A percentile compares a stretch with the other conserved stretches of the same genome.
phyloP scores from a whole-genome alignment of 2,888 invertebrate genomes.

The Pseudococcus jackbeardsleyi region DNA sequence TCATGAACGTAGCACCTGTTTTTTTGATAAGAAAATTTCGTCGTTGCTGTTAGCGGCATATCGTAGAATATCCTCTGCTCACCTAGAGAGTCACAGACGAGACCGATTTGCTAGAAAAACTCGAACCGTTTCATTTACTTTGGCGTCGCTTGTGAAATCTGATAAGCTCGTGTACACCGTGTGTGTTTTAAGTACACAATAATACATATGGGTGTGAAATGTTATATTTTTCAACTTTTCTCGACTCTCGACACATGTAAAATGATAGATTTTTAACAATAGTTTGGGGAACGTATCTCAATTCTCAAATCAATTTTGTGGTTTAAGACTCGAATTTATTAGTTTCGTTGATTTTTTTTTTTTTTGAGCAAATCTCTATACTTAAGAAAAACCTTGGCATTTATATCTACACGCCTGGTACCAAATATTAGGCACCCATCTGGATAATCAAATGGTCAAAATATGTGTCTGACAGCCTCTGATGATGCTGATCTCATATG shows the following conservation, averaged over 20 bases:
- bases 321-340: no score
- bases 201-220: conserved; percentile 61
- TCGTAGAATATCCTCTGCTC: background rate
- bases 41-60: conserved; percentile 44
- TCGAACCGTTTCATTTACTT: conserved; percentile 59
- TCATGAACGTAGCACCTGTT: conserved; percentile 57
- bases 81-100: background rate
- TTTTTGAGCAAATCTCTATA: no score
- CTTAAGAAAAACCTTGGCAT: no score
- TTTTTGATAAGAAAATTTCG: conserved; percentile 59
- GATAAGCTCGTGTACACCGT: conserved; percentile 56
- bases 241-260: conserved; percentile 15
- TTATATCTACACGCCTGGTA: no score
- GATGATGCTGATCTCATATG: no score
- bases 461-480: no score
- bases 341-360: no score
- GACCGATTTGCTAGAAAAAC: conserved; percentile 55
- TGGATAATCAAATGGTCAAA: no score
- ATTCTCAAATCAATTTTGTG: no score
- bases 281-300: background rate
- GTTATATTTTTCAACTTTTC: conserved; percentile 6
- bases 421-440: no score
- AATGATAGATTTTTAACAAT: conserved; percentile 47
- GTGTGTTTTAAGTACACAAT: background rate
- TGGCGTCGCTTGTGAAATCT: conserved; percentile 64